Evolutionary conservation across 2,797 vertebrate genomes (phyloP).

Genomic region (Podarcis lilfordi): DNA sequence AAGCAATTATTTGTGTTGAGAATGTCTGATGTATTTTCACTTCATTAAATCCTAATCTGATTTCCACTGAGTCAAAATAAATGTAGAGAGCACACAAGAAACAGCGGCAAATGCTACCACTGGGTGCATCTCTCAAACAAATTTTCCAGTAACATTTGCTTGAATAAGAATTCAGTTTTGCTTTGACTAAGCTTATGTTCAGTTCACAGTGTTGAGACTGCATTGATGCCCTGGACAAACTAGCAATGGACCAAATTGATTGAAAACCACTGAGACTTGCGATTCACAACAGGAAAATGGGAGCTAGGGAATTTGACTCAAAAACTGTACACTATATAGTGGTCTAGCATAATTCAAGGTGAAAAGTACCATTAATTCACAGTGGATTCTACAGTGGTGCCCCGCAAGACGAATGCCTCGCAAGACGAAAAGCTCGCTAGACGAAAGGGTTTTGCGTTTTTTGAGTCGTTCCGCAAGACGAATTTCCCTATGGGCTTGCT

Average conservation of each 20-base stretch:
- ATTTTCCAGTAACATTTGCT: background rate
- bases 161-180: background rate
- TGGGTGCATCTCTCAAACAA: background rate
- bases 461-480: no score
- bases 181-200: background rate
- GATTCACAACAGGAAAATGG: background rate
- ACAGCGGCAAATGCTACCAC: background rate
- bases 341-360: background rate
- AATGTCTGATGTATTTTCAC: slow-evolving; percentile 1
- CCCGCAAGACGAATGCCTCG: no score
- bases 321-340: background rate
- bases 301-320: background rate
- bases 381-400: background rate
- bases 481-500: no score
- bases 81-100: background rate
- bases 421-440: no score
- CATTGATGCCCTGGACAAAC: background rate
- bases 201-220: background rate
- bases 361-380: accelerated
- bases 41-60: slow-evolving; percentile 22
- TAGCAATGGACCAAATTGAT: slow-evolving; percentile 16
- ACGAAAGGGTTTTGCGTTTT: no score
- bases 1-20: slow-evolving; percentile 24
- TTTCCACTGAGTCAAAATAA: slow-evolving; percentile 34
- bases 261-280: background rate